A percentile compares a stretch with the other conserved stretches of the same genome.
Conservation (phyloP, 2,888 invertebrate genomes). For the Drosophila parthenogenetica region DNA sequence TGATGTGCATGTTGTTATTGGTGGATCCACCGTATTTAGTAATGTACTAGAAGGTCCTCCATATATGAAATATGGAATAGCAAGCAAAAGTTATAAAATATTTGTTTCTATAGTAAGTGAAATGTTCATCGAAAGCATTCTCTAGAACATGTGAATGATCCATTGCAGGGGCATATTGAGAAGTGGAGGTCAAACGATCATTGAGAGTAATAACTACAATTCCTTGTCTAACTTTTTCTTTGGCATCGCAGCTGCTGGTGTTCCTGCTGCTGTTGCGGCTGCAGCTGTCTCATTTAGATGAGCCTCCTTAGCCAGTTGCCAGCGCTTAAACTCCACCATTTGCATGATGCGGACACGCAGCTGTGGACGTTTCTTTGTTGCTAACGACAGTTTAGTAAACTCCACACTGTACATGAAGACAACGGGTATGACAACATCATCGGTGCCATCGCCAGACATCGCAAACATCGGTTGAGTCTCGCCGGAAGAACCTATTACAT, state of each 20-base stretch:
- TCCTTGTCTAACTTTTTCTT: constrained; percentile 75
- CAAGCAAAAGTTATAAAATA: constrained; percentile 29
- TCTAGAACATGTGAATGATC: constrained; percentile 34
- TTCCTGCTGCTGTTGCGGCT: constrained; percentile 17
- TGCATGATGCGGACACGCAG: constrained; percentile 85
- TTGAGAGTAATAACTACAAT: constrained; percentile 65
- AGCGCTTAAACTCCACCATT: constrained; percentile 84
- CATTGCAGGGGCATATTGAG: not conserved
- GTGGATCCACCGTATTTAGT: constrained; percentile 22
- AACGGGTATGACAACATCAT: constrained; percentile 95
- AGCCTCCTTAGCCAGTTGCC: constrained; percentile 78
- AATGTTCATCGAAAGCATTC: constrained; percentile 51
- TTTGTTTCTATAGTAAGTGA: constrained; percentile 41
- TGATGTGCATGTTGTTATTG: constrained; percentile 15
- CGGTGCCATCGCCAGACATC: constrained; percentile 97
- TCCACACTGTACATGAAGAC: constrained; percentile 94
- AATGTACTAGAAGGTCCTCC: constrained; percentile 52
- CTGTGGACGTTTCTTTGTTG: constrained; percentile 86
- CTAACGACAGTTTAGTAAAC: constrained; percentile 88
- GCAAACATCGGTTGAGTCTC: constrained; percentile 94
- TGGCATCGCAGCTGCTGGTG: constrained; percentile 26
- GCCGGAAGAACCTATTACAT: constrained; percentile 90
- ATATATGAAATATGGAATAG: constrained; percentile 8
- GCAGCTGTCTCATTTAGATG: constrained; percentile 65
- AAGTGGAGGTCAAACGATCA: not conserved